A percentile compares a stretch with the other conserved stretches of the same genome.
phyloP scores from a whole-genome alignment of 2,797 vertebrate genomes.

The Cheirogaleus major region DNA sequence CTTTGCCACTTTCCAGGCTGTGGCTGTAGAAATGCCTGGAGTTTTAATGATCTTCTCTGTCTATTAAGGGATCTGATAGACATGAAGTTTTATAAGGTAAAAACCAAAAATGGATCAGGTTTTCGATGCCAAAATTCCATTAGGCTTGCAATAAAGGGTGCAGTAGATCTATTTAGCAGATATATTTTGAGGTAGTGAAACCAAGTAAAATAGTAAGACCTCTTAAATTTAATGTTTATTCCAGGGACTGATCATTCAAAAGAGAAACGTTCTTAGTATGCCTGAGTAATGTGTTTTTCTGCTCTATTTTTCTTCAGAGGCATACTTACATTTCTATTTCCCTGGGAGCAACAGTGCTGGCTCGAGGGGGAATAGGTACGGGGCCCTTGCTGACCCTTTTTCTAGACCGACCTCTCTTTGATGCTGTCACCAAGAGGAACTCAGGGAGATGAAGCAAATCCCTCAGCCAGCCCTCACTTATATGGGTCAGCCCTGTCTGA shows the following conservation, averaged over 20 bases:
- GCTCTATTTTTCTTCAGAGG: conserved; percentile 29
- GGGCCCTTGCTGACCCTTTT: background rate
- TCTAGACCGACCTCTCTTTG: background rate
- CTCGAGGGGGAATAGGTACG: background rate
- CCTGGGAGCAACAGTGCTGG: background rate
- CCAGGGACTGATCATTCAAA: conserved; percentile 41
- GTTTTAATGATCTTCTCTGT: conserved; percentile 42
- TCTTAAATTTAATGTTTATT: conserved; percentile 62
- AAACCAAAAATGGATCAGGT: conserved; percentile 26
- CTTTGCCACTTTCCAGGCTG: background rate
- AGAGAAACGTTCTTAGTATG: background rate
- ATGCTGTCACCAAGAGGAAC: background rate
- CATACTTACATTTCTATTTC: background rate
- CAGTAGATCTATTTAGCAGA: conserved; percentile 61
- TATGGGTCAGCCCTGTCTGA: background rate
- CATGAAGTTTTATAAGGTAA: conserved; percentile 54
- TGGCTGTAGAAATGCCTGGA: background rate
- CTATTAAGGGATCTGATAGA: conserved; percentile 42
- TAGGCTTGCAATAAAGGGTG: conserved; percentile 63
- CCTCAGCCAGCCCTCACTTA: background rate
- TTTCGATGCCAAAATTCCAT: conserved; percentile 67
- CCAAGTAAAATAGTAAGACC: conserved; percentile 36
- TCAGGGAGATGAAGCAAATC: background rate
- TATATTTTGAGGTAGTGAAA: conserved; percentile 53
- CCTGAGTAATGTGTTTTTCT: conserved; percentile 38